Conservation (phyloP, 2,888 invertebrate genomes). For the Merodon equestris region DNA sequence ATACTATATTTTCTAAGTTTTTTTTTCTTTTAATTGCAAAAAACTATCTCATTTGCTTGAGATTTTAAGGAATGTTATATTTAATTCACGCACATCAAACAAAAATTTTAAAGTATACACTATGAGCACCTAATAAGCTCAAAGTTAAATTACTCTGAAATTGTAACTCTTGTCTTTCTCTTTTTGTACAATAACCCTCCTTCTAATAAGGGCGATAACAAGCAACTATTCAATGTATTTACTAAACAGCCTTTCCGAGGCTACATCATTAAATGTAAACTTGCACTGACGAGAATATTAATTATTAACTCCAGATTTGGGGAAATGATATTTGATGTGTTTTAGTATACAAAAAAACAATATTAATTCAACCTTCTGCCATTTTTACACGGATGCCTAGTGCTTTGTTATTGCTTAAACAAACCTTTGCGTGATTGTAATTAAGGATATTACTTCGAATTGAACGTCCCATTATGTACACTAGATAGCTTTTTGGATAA, state of each 20-base stretch:
- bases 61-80: too few relatives aligned
- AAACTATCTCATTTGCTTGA: too few relatives aligned
- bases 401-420: neutral
- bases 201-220: too few relatives aligned
- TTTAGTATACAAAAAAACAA: neutral
- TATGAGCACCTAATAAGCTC: too few relatives aligned
- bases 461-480: neutral
- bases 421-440: conserved; percentile 24
- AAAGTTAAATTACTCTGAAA: too few relatives aligned
- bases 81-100: too few relatives aligned
- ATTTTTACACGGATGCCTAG: neutral
- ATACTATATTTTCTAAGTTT: too few relatives aligned
- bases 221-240: too few relatives aligned
- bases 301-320: conserved; percentile 2
- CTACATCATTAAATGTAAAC: neutral
- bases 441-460: neutral
- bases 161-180: too few relatives aligned
- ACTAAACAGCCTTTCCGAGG: neutral
- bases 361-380: neutral
- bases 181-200: too few relatives aligned
- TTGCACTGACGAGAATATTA: neutral
- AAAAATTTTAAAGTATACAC: too few relatives aligned
- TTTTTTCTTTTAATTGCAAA: too few relatives aligned
- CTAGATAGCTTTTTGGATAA: neutral
- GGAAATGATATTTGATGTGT: neutral